Evolutionary conservation across 1,140 invertebrate species (phyloP).

Genomic region (Drosophila lacertosa): DNA sequence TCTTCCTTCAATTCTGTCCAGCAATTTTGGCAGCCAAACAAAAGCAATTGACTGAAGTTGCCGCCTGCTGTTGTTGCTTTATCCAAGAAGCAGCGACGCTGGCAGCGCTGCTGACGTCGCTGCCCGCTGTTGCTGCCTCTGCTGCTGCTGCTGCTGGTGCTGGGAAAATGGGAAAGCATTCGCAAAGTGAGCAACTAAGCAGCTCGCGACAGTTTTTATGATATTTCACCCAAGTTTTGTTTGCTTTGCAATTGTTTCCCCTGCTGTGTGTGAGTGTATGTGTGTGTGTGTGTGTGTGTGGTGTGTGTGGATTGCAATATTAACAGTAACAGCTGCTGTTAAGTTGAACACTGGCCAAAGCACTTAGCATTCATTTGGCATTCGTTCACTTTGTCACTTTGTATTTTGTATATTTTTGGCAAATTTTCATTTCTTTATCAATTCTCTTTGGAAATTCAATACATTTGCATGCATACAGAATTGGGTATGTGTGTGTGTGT

Average conservation of each 20-base stretch:
- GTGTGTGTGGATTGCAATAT: slow-evolving; percentile 1
- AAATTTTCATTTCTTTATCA: slow-evolving; percentile 7
- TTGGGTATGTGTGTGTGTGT: neutral
- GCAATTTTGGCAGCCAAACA: slow-evolving; percentile 60
- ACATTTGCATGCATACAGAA: slow-evolving; percentile 44
- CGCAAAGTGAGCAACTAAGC: slow-evolving; percentile 60
- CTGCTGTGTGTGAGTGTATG: slow-evolving; percentile 44
- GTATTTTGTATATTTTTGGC: slow-evolving; percentile 18
- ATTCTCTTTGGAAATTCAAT: slow-evolving; percentile 68
- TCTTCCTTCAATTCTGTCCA: slow-evolving; percentile 4
- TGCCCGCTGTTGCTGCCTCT: slow-evolving; percentile 14
- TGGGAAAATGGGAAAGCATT: slow-evolving; percentile 52
- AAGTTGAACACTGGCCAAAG: neutral
- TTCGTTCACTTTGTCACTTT: slow-evolving; percentile 34
- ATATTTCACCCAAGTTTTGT: slow-evolving; percentile 43
- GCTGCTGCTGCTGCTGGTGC: slow-evolving; percentile 24
- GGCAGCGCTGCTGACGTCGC: slow-evolving; percentile 15
- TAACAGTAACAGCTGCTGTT: slow-evolving; percentile 18
- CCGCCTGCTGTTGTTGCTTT: neutral
- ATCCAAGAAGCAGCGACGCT: slow-evolving; percentile 6
- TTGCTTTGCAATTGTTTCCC: slow-evolving; percentile 71
- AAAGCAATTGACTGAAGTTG: slow-evolving; percentile 49
- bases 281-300: neutral
- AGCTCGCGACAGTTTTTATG: slow-evolving; percentile 68
- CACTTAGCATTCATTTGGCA: slow-evolving; percentile 6